Evolutionary conservation across 2,888 invertebrate genomes (phyloP).

Genomic region (Cremastobaeus sp.): DNA sequence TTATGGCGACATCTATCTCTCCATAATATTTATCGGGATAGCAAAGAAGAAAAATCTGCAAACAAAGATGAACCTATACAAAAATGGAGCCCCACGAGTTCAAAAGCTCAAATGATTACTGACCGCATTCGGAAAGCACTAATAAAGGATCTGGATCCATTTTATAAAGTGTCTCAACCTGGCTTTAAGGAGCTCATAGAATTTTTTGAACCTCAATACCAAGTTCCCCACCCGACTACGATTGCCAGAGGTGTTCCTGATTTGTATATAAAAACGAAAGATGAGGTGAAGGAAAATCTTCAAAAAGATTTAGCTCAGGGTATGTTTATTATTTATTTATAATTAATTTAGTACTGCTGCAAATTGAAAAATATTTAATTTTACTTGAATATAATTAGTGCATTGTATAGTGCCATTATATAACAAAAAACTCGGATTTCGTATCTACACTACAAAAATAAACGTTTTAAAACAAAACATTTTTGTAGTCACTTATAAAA

Average conservation of each 20-base stretch:
- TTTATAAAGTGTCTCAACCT: neutral
- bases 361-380: too few relatives aligned
- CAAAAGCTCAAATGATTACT: neutral
- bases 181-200: neutral
- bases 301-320: neutral
- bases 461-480: too few relatives aligned
- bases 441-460: too few relatives aligned
- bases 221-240: slow-evolving; percentile 2
- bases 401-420: too few relatives aligned
- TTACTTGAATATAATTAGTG: too few relatives aligned
- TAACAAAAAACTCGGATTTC: too few relatives aligned
- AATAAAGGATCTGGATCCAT: slow-evolving; percentile 1
- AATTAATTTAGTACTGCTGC: too few relatives aligned
- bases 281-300: neutral
- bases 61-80: neutral
- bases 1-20: neutral
- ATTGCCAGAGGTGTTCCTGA: neutral
- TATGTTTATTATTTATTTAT: too few relatives aligned
- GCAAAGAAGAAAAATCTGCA: too few relatives aligned
- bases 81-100: neutral
- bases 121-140: neutral
- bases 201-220: neutral
- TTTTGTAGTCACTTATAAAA: too few relatives aligned
- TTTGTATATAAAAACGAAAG: slow-evolving; percentile 1
- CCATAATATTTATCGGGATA: neutral